Evolutionary conservation across 2,113 vertebrate species (phyloP).

Genomic region (Lepus timidus): DNA sequence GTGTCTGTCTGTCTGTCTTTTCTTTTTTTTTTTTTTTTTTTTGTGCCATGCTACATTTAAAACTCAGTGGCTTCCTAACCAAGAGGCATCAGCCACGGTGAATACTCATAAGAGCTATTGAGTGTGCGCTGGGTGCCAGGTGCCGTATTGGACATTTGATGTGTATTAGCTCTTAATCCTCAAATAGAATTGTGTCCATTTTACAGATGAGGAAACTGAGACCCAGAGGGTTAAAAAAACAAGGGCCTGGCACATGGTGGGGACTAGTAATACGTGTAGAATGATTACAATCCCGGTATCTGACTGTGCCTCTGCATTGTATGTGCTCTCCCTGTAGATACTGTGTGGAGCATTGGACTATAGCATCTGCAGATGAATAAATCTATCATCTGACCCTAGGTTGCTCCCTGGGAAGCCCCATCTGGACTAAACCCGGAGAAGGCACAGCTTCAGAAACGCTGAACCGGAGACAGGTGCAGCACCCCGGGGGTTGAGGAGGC

Average conservation of each 20-base stretch:
- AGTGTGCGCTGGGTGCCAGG: not conserved
- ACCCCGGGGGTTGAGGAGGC: not conserved
- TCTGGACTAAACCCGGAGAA: not conserved
- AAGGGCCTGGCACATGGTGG: not conserved
- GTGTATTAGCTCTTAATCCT: not conserved
- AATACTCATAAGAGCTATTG: not conserved
- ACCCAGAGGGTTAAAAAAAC: not conserved
- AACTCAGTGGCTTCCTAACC: not conserved
- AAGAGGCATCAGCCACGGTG: not conserved
- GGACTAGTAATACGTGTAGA: not conserved
- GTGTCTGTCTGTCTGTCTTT: not conserved
- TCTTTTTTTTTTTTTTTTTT: no score
- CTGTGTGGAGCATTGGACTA: no score
- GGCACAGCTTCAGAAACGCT: not conserved
- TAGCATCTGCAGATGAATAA: not conserved
- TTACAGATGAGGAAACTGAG: not conserved
- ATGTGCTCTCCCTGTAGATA: rapidly evolving
- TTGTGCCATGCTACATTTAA: no score
- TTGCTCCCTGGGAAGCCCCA: not conserved
- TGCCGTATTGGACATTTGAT: not conserved
- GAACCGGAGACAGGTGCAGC: not conserved
- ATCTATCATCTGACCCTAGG: not conserved
- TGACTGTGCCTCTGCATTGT: not conserved
- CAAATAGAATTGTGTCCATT: no score
- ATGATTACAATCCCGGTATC: not conserved